These are phyloP conservation scores for Saturnia japonica DNA, from an alignment of 2,888 invertebrate genomes.

Conservation along the genomic window DNA sequence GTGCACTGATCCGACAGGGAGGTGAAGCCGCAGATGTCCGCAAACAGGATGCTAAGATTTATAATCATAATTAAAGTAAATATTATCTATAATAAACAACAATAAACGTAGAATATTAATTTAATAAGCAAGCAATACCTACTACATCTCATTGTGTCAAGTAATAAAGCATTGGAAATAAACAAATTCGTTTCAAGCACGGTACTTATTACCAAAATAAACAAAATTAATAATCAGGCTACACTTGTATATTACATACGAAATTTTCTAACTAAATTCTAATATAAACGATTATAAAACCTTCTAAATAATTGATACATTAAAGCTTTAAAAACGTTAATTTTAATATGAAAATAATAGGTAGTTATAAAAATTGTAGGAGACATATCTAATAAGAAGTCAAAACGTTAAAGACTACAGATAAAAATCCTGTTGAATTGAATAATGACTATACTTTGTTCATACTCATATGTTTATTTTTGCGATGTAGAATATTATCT, in stretches of 20 bases:
- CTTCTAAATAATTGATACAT: background rate
- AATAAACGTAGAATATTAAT: background rate
- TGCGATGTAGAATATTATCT: too few relatives aligned
- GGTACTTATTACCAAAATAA: background rate
- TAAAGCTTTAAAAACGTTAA: background rate
- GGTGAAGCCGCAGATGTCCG: slow-evolving; percentile 96
- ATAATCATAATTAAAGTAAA: background rate
- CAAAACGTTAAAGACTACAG: background rate
- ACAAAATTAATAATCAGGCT: background rate
- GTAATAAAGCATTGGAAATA: background rate
- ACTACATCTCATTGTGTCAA: background rate
- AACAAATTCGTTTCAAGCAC: background rate
- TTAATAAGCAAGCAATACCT: background rate
- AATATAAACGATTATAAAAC: background rate
- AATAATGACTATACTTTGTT: too few relatives aligned
- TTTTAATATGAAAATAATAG: too few relatives aligned
- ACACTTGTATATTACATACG: background rate
- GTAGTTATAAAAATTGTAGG: background rate
- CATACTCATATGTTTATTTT: too few relatives aligned
- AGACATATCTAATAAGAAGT: background rate
- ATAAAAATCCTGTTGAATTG: background rate
- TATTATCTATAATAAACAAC: background rate
- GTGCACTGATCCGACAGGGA: slow-evolving; percentile 95
- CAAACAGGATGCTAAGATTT: slow-evolving; percentile 91
- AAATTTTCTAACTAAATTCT: background rate